Evolutionary conservation across 2,113 vertebrate genomes (phyloP).

Genomic region (Genyomyrus donnyi): DNA sequence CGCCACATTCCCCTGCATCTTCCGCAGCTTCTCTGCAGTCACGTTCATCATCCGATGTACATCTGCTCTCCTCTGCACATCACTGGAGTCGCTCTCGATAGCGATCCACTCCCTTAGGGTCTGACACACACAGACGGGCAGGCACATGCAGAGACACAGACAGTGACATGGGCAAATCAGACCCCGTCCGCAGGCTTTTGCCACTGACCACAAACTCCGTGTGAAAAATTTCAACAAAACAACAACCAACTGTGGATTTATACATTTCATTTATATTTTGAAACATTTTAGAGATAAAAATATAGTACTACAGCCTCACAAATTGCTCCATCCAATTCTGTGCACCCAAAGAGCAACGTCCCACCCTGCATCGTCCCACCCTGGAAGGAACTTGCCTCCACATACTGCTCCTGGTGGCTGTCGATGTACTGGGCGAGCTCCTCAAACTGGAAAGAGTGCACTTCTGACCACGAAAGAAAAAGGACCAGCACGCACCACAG

Average conservation of each 20-base stretch:
- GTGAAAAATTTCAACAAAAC: not conserved
- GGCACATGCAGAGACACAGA: constrained; percentile 12
- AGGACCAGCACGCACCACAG: constrained; percentile 34
- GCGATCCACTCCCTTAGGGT: constrained; percentile 76
- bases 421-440: constrained; percentile 46
- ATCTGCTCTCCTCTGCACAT: constrained; percentile 61
- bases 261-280: not conserved
- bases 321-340: not conserved
- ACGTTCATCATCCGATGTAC: constrained; percentile 66
- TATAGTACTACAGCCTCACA: not conserved
- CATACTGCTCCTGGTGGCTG: constrained; percentile 52
- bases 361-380: not conserved
- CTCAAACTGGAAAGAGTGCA: constrained; percentile 39
- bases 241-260: not conserved
- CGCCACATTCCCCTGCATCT: constrained; percentile 66
- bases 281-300: not conserved
- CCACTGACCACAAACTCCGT: not conserved
- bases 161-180: not conserved
- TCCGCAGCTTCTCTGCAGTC: constrained; percentile 58
- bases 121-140: constrained; percentile 45
- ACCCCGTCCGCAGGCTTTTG: not conserved
- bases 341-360: not conserved
- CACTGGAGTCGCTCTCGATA: constrained; percentile 76
- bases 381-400: constrained; percentile 40
- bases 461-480: constrained; percentile 30